Percentiles rank a stretch among this genome's conserved stretches.
phyloP scores from a whole-genome alignment of 2,113 vertebrate species.

The Numida meleagris region DNA sequence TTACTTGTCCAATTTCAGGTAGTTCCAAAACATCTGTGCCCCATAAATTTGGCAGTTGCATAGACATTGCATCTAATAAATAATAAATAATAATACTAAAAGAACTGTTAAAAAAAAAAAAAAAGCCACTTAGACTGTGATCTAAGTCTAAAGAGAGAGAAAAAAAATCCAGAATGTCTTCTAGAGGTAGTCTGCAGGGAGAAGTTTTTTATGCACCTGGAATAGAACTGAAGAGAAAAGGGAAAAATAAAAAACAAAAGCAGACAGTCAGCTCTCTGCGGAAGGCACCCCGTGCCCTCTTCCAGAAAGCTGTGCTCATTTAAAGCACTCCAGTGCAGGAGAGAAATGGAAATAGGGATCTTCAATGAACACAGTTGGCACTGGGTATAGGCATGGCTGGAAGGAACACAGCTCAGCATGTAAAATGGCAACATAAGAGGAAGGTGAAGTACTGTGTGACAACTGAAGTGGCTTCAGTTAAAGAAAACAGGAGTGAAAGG shows the following conservation, averaged over 20 bases:
- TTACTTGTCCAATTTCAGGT: neutral
- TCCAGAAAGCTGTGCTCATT: neutral
- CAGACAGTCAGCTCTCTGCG: neutral
- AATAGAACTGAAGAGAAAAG: neutral
- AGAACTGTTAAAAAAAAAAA: neutral
- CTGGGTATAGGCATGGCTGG: too few species aligned
- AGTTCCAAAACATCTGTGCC: neutral
- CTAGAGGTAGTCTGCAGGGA: neutral
- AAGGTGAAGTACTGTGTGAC: neutral
- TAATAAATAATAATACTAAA: too few species aligned
- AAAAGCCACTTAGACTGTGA: neutral
- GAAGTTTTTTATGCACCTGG: neutral
- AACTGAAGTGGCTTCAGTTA: neutral
- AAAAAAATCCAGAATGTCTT: neutral
- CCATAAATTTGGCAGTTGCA: neutral
- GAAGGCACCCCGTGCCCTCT: conserved; percentile 28
- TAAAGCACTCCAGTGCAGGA: neutral
- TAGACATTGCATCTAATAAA: neutral
- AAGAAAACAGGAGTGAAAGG: neutral
- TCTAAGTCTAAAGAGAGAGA: neutral
- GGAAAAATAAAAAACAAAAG: fast-evolving
- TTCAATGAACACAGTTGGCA: neutral
- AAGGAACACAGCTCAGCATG: neutral
- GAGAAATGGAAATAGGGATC: fast-evolving
- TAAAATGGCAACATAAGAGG: neutral